Conservation (phyloP, 53 echinoderm and acorn worm species). For the Luidia sarsii region DNA sequence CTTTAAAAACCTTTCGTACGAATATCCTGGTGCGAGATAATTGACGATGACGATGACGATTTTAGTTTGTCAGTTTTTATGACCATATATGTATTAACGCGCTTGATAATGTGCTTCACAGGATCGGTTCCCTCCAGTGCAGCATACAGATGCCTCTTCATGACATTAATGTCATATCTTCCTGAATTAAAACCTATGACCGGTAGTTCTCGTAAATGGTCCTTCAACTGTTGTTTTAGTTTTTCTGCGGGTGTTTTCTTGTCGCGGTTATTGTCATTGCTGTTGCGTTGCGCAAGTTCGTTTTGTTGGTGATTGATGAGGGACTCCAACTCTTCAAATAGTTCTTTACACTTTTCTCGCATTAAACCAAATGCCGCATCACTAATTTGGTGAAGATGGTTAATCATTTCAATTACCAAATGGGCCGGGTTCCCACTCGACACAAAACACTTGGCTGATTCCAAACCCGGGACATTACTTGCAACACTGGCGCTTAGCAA, state of each 20-base stretch:
- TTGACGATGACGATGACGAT: slow-evolving; percentile 60
- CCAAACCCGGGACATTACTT: slow-evolving; percentile 40
- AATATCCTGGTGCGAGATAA: slow-evolving; percentile 48
- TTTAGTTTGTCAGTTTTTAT: slow-evolving; percentile 35
- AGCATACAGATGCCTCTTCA: slow-evolving; percentile 18
- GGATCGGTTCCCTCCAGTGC: background rate
- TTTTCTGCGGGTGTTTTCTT: background rate
- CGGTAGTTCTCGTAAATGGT: slow-evolving; percentile 38
- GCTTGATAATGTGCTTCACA: slow-evolving; percentile 15
- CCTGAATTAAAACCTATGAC: slow-evolving; percentile 44
- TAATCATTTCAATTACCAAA: slow-evolving; percentile 32
- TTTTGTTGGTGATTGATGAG: background rate
- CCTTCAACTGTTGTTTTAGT: background rate
- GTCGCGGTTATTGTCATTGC: background rate
- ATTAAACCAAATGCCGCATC: background rate
- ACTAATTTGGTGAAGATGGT: slow-evolving; percentile 27
- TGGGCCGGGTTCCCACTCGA: slow-evolving; percentile 30
- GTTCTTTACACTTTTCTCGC: background rate
- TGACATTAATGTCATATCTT: slow-evolving; percentile 36
- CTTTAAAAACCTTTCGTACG: slow-evolving; percentile 32
- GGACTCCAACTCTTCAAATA: too few relatives aligned
- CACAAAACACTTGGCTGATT: slow-evolving; percentile 15
- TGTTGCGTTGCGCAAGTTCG: background rate
- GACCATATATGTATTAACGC: slow-evolving; percentile 7
- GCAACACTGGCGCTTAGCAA: too few relatives aligned